phyloP scores from a whole-genome alignment of 2,113 vertebrate species.

The Pseudolaguvia tuberculata region DNA sequence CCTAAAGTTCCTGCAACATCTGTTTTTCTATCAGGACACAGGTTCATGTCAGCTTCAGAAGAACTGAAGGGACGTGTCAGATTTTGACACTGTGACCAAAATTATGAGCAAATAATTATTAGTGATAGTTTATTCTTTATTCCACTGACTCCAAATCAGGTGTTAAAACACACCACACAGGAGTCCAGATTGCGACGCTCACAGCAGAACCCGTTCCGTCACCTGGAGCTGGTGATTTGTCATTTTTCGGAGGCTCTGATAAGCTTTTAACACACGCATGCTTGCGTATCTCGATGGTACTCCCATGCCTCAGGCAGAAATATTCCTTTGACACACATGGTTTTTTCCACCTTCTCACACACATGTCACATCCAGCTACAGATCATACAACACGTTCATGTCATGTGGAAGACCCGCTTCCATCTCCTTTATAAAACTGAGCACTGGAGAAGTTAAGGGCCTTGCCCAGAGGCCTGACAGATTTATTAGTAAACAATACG shows the following conservation, averaged over 20 bases:
- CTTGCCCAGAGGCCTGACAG: no score
- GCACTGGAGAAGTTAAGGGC: no score
- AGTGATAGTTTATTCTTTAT: background rate
- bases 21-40: background rate
- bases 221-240: no score
- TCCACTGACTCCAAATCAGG: no score
- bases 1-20: background rate
- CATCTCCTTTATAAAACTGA: no score
- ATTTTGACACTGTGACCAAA: background rate
- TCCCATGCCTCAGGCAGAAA: conserved; percentile 18
- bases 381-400: no score
- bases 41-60: background rate
- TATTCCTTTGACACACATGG: background rate
- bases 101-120: background rate
- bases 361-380: background rate
- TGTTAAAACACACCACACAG: background rate
- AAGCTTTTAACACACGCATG: conserved; percentile 14
- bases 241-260: conserved; percentile 4
- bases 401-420: no score
- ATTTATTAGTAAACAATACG: no score
- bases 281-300: background rate
- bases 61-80: background rate
- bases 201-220: background rate
- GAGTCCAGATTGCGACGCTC: background rate
- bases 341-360: background rate